Base-by-base conservation (phyloP, 2,797 vertebrate genomes). In the Hapalemur alaotrensis region DNA sequence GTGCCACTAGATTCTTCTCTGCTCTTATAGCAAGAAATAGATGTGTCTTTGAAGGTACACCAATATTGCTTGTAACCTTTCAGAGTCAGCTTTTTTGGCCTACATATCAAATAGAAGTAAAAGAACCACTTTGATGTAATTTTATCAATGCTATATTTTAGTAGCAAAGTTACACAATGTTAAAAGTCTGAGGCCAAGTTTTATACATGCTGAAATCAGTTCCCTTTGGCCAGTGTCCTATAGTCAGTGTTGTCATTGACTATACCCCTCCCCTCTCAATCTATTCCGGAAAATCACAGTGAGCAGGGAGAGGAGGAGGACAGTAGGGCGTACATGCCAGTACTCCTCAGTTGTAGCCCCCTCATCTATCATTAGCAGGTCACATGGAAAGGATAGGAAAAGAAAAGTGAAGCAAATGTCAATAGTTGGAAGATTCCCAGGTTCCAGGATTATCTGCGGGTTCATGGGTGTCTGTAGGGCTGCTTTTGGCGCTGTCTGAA, bases 21-120 rank as follows among this genome's bases (percentile, higher is more conserved):
- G 98, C 99, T 99, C 98, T 99, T 99, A 93, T 99, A 99, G 98
- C 99, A 99, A 97, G 99, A 99, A 98, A 99, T 99, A 32, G 99
- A 99, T 92, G 99, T 99, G 96, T 99, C 99, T 99, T 99, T 99
- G 98, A 99, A 99, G 25, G 99, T 99, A 98, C 99, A 99, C 99
- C 99, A 99, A 88, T 99, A 99, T 67, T 99, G 99, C 98, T 99
- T 99, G 96, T 99, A 99, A 97, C 99, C 99, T 98, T 99, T 99
- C 94, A 99, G 98, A 1, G 99, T 99, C 98, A 99, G 99, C 98
- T 99, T 99, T 99, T 99, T 99, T 97, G 99, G 99, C 98, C 99
- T 99, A 98, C 20, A 14, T 99, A 97, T 89, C 15, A 86, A 96
- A 96, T 12, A 94, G 61, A 97, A 86, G 87, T 73, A 72, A 28